These are phyloP conservation scores for Pachypeltis micranthus DNA, from an alignment of 1,140 invertebrate species.

Conservation along the genomic window DNA sequence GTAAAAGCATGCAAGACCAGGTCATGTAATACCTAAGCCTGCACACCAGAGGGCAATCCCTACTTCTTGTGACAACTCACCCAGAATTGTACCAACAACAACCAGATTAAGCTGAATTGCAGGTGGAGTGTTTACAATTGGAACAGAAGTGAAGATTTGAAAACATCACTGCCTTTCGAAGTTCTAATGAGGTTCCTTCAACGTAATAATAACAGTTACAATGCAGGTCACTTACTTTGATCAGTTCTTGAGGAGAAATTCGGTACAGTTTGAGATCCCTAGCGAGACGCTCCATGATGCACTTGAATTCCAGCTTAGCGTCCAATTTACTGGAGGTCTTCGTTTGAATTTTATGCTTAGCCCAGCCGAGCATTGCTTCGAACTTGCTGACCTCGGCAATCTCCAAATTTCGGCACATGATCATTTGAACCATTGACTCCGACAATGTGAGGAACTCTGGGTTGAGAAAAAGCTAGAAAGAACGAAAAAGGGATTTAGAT, in stretches of 20 bases:
- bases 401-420: slow-evolving; percentile 75
- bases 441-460: slow-evolving; percentile 74
- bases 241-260: slow-evolving; percentile 84
- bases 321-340: slow-evolving; percentile 65
- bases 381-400: slow-evolving; percentile 85
- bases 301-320: slow-evolving; percentile 78
- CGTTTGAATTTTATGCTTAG: slow-evolving; percentile 64
- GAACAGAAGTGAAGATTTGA: too few relatives aligned
- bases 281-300: slow-evolving; percentile 80
- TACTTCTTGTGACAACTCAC: too few relatives aligned
- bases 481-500: neutral
- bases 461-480: slow-evolving; percentile 59
- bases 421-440: slow-evolving; percentile 74
- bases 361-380: slow-evolving; percentile 85
- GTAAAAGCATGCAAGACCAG: too few relatives aligned
- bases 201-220: too few relatives aligned
- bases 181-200: too few relatives aligned
- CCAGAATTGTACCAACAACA: too few relatives aligned
- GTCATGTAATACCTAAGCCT: too few relatives aligned
- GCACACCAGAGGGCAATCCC: too few relatives aligned
- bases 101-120: too few relatives aligned
- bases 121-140: too few relatives aligned
- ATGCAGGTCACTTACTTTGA: slow-evolving; percentile 62
- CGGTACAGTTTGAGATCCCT: slow-evolving; percentile 79
- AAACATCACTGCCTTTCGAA: too few relatives aligned